phyloP scores from a whole-genome alignment of 2,888 invertebrate species.

The Abscondita cerata region DNA sequence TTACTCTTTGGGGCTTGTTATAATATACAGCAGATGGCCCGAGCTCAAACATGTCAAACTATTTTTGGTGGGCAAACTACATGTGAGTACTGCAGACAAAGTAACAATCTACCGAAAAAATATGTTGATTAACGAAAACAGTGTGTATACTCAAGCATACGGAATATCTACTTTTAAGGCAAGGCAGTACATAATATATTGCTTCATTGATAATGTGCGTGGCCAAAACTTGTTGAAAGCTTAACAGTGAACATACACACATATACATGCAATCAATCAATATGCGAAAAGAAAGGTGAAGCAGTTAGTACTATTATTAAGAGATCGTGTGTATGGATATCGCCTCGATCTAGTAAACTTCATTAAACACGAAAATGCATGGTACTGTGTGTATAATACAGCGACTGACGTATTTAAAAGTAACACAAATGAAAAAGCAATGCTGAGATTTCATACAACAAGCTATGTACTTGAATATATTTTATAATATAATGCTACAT shows the following conservation, averaged over 20 bases:
- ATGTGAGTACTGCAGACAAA: too few relatives aligned
- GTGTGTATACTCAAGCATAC: too few relatives aligned
- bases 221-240: neutral
- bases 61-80: too few relatives aligned
- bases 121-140: too few relatives aligned
- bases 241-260: neutral
- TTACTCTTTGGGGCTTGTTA: too few relatives aligned
- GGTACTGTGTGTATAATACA: neutral
- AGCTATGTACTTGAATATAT: neutral
- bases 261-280: constrained; percentile 8
- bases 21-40: too few relatives aligned
- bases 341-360: neutral
- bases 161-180: too few relatives aligned
- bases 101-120: too few relatives aligned
- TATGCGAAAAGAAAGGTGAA: neutral
- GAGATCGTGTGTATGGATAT: neutral
- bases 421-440: constrained; percentile 12
- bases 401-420: constrained; percentile 8
- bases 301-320: constrained; percentile 3
- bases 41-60: too few relatives aligned
- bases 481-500: constrained; percentile 4
- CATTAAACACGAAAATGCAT: neutral
- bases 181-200: too few relatives aligned
- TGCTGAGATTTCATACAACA: neutral
- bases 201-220: too few relatives aligned